A percentile compares a stretch with the other conserved stretches of the same genome.
These are phyloP conservation scores for Xestia ashworthii DNA, from an alignment of 2,888 invertebrate genomes.

Conservation along the genomic window DNA sequence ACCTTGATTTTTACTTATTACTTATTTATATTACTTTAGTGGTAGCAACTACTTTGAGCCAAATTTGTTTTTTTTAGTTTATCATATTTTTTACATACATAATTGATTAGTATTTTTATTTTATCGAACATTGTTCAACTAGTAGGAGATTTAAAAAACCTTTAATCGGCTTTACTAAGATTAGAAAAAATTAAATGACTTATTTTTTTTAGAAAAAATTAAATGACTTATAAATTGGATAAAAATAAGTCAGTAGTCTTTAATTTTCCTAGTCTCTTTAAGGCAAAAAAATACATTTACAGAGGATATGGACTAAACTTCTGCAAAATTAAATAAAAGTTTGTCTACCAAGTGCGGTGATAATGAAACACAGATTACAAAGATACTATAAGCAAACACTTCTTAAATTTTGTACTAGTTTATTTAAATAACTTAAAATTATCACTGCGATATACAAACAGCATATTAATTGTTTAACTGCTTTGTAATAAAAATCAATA, in stretches of 20 bases:
- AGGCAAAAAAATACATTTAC: not conserved
- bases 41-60: too few relatives aligned
- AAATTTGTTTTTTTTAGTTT: not conserved
- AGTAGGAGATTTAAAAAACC: not conserved
- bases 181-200: not conserved
- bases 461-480: not conserved
- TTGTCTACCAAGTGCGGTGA: not conserved
- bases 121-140: not conserved
- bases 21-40: not conserved
- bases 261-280: not conserved
- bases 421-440: not conserved
- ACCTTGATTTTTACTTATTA: not conserved
- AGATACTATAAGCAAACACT: not conserved
- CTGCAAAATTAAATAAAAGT: not conserved
- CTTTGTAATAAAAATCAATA: not conserved
- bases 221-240: not conserved
- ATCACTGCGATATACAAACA: not conserved
- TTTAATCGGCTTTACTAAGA: not conserved
- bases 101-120: not conserved
- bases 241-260: not conserved
- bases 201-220: not conserved
- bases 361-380: not conserved
- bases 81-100: too few relatives aligned
- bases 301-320: not conserved
- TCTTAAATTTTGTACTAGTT: not conserved